phyloP scores from a whole-genome alignment of 2,888 invertebrate species.

The Melolontha melolontha region DNA sequence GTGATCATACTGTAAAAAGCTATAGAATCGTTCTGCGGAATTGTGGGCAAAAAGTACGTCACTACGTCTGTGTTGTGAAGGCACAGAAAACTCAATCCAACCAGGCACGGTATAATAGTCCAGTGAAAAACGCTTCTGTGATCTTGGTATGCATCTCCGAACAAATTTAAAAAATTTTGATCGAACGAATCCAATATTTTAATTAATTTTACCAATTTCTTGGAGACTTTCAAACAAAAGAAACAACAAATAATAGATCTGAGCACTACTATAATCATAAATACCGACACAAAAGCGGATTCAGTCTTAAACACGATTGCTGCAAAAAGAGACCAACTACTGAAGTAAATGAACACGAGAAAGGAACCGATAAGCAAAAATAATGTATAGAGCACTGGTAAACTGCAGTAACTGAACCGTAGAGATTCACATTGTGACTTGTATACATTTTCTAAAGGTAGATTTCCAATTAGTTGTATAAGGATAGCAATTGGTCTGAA shows the following conservation, averaged over 20 bases:
- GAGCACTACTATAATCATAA: conserved; percentile 44
- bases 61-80: conserved; percentile 17
- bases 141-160: neutral
- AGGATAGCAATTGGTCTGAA: conserved; percentile 9
- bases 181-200: conserved; percentile 49
- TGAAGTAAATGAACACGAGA: no score
- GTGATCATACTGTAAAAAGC: conserved; percentile 1
- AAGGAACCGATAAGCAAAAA: neutral
- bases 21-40: neutral
- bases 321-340: no score
- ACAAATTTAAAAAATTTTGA: conserved; percentile 32
- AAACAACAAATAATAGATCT: conserved; percentile 46
- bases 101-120: conserved; percentile 6
- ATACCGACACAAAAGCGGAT: conserved; percentile 3
- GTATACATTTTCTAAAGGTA: neutral
- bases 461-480: neutral
- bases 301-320: neutral
- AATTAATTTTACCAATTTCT: conserved; percentile 49
- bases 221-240: conserved; percentile 43
- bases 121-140: conserved; percentile 7
- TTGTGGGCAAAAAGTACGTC: conserved; percentile 9
- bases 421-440: neutral
- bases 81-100: conserved; percentile 1
- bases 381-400: conserved; percentile 8
- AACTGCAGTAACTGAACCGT: conserved; percentile 3